Evolutionary conservation across 2,888 invertebrate genomes (phyloP).

Genomic region (Lymantria monacha): DNA sequence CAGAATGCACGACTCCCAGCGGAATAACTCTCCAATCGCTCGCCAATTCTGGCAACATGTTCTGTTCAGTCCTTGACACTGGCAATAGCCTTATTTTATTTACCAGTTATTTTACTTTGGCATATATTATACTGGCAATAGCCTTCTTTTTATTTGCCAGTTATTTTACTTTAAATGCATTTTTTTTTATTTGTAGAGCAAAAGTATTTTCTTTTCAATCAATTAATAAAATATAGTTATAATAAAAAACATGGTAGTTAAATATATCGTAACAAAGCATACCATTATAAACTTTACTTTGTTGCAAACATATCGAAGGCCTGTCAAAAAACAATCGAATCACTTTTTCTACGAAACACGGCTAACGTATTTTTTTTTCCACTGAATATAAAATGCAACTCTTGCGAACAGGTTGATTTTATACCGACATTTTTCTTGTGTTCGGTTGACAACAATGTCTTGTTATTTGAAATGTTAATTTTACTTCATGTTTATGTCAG

Average conservation of each 20-base stretch:
- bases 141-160: too few relatives aligned
- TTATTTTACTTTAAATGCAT: too few relatives aligned
- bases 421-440: constrained; percentile 44
- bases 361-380: constrained; percentile 35
- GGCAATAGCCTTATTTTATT: too few relatives aligned
- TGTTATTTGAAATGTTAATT: constrained; percentile 76
- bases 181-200: too few relatives aligned
- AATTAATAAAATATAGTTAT: too few relatives aligned
- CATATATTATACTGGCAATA: too few relatives aligned
- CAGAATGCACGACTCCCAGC: too few relatives aligned
- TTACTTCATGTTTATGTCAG: constrained; percentile 66
- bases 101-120: too few relatives aligned
- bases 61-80: too few relatives aligned
- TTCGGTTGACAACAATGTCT: constrained; percentile 62
- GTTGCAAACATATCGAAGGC: neutral
- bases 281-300: neutral
- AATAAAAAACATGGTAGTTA: neutral
- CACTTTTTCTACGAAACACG: constrained; percentile 26
- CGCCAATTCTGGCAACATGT: too few relatives aligned
- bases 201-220: too few relatives aligned
- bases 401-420: constrained; percentile 57
- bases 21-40: too few relatives aligned
- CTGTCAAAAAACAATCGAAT: neutral
- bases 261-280: neutral
- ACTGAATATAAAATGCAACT: constrained; percentile 51